Base-by-base conservation (phyloP, 2,888 invertebrate species). In the Eledona agricola region DNA sequence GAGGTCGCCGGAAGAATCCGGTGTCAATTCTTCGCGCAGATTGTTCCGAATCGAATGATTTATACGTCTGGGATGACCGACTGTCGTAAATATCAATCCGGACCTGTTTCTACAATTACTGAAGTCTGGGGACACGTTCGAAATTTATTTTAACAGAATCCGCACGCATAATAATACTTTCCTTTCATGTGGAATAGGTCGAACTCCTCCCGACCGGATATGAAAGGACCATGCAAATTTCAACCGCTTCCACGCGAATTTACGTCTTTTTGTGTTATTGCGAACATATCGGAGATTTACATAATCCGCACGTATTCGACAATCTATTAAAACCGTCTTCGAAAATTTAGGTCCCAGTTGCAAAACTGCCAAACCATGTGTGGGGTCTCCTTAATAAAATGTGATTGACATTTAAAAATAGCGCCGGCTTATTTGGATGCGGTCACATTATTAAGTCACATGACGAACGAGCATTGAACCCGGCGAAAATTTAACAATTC, bases 201-300 rank as follows among this genome's bases (percentile, higher is more conserved):
- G 7, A 20, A n/a, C 15, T 42, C 42, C 31, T 31, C 29, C 15
- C 11, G 23, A 49, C 38, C 49, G 49, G 49, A 38, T 49, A 49
- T 49, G 38, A 49, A 38, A 49, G 20, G 38, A 31, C 49, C 22
- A 49, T 49, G 38, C 49, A 49, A 49, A 49, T 49, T 49, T 35
- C 10, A 37, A 7, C 26, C 25, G 38, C n/a, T 49, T 38, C 32
- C 17, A 23, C 19, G 43, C 19, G 49, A 49, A 38, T 37, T 37
- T 49, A 49, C 31, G 49, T 47, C 37, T 34, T 31, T 34, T 40
- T 42, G 42, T 31, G 12, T 42, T 42, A 42, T 42, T 20, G 29
- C 42, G 13, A 31, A 42, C 42, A 31, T 31, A 42, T 42, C 29
- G 6, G 29, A 17, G 42, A 42, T 31, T 31, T 42, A 16, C 42